These are phyloP conservation scores for Cyclura pinguis DNA, from an alignment of 2,797 vertebrate species.

Conservation along the genomic window DNA sequence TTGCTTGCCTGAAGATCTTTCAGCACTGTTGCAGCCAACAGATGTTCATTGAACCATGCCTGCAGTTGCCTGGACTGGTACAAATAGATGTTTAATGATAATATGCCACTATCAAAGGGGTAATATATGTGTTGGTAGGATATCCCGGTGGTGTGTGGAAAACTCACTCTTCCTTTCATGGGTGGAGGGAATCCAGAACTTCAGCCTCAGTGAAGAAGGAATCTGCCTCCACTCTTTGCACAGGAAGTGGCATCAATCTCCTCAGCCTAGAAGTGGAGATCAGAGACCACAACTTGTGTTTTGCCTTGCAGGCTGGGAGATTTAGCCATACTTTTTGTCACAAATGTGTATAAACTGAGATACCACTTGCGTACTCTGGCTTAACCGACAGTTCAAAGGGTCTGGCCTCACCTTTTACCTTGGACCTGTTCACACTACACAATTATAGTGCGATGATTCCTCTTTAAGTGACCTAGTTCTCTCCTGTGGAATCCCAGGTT, in stretches of 20 bases:
- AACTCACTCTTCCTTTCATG: background rate
- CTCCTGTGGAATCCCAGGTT: too few relatives aligned
- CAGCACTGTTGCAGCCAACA: conserved; percentile 9
- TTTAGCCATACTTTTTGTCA: too few relatives aligned
- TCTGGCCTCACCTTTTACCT: too few relatives aligned
- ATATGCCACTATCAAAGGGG: background rate
- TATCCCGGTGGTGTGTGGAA: background rate
- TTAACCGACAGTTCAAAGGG: too few relatives aligned
- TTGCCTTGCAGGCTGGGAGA: too few relatives aligned
- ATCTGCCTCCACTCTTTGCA: background rate
- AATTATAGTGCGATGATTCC: too few relatives aligned
- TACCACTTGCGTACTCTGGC: too few relatives aligned
- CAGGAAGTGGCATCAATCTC: background rate
- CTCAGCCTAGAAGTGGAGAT: background rate
- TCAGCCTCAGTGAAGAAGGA: background rate
- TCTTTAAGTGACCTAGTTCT: too few relatives aligned
- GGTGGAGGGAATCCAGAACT: background rate
- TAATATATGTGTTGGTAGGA: background rate
- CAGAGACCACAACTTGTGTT: too few relatives aligned
- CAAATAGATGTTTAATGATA: conserved; percentile 31
- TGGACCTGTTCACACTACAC: too few relatives aligned
- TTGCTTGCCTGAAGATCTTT: conserved; percentile 34
- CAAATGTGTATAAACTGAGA: too few relatives aligned
- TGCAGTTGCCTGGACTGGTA: conserved; percentile 5
- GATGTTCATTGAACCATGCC: conserved; percentile 19